Percentiles rank a stretch among this genome's conserved stretches.
phyloP scores from a whole-genome alignment of 2,797 vertebrate species.

The Sebastes elongatus region DNA sequence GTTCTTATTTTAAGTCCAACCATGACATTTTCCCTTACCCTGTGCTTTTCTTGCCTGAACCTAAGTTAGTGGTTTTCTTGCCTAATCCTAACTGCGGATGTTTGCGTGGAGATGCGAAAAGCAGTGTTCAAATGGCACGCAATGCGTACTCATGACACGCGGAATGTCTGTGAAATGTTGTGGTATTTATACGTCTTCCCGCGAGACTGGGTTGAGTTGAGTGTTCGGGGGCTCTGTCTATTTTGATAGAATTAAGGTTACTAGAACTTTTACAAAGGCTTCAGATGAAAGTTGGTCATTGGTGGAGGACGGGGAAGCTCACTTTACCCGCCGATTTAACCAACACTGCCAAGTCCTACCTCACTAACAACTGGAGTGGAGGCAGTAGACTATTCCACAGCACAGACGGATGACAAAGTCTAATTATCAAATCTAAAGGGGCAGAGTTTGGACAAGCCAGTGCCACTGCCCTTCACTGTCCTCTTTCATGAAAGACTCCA shows the following conservation, averaged over 20 bases:
- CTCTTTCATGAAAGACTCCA: conserved; percentile 19
- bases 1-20: fast-evolving
- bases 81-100: too few species aligned
- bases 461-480: conserved; percentile 11
- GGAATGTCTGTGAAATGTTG: too few species aligned
- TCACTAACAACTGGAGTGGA: not conserved
- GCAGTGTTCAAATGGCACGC: too few species aligned
- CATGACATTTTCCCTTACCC: too few species aligned
- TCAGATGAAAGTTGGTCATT: not conserved
- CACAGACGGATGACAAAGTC: conserved; percentile 13
- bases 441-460: not conserved
- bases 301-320: not conserved
- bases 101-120: too few species aligned
- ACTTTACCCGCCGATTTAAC: not conserved
- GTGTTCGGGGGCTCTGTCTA: not conserved
- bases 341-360: not conserved
- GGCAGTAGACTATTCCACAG: not conserved
- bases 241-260: not conserved
- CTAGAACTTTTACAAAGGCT: not conserved
- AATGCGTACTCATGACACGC: too few species aligned
- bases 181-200: too few species aligned
- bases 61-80: too few species aligned
- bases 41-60: too few species aligned
- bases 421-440: conserved; percentile 19
- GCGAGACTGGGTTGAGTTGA: too few species aligned